Evolutionary conservation across 1,140 invertebrate species (phyloP), one percentile per base, ranked within the genome.

Genomic region (Nautilus pompilius): DNA sequence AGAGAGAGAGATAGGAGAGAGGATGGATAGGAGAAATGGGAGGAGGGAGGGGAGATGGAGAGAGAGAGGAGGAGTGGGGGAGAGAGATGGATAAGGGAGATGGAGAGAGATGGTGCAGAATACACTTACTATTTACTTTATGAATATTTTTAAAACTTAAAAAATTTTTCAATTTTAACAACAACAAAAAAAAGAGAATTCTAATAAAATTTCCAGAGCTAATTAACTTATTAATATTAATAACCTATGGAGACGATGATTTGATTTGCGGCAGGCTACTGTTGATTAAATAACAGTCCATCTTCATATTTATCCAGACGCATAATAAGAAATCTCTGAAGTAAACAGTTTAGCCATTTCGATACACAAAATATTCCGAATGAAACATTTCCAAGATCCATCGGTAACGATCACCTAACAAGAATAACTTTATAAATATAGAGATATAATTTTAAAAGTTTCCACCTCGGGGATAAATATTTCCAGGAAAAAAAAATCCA

Each of bases 191-290:
- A 24, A 56, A 24, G n/a, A 24, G 33, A n/a, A 56, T 30, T 13
- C 54, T 29, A n/a, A 56, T 30, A 56, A 24, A 56, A 24, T 29
- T 29, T 29, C 54, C 28, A 24, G 2, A 5, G 29, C 29, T 5
- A n/a, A 29, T 30, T 13, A n/a, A 28, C 24, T 26, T 10, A 56
- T 29, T 13, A n/a, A 56, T 29, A 5, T 29, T 5, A 56, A 24
- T 13, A 56, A 56, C 5, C 24, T 4, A 26, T 29, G 20, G 32
- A 8, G 32, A 6, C 32, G 20, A 24, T 4, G 29, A 56, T 17
- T 29, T 3, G 29, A 60, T 65, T 53, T 60, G 45, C 51, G 56
- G 46, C 56, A 60, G 33, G 30, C 48, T 65, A 65, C 59, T 60
- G 41, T n/a, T n/a, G n/a, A n/a, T n/a, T n/a, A n/a, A n/a, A n/a